Base-by-base conservation (phyloP, 2,888 invertebrate genomes). In the Pseudolycoriella hygida region DNA sequence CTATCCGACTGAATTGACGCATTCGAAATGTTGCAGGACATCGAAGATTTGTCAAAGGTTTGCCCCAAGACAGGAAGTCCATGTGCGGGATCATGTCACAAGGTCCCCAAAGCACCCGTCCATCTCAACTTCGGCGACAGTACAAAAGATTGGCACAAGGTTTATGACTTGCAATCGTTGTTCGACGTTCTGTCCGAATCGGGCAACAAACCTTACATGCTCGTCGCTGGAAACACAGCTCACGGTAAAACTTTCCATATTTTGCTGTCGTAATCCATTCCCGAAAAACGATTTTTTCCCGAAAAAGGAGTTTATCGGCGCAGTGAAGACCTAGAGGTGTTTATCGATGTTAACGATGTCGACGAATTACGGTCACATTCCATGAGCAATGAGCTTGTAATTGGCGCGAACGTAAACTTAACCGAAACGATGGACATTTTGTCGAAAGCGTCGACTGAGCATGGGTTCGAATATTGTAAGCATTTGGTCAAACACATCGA, bases 211-310 rank as follows among this genome's bases (percentile, higher is more conserved):
- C 65, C 62, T 17, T 80, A 77, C 53, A 67, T 72, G 52, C 57
- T 85, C 1, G 71, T 83, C 3, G 78, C 77, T 17, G 85, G 85
- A 18, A 83, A 84, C 56, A 84, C 84, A 2, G 81, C 78, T 3
- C 74, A 73, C 62, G 85, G 45, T 45, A 45, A 31, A 2, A 5
- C 20, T 19, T 14, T 43, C 11, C 8, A 14, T 37, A 34, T 11
- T 17, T 40, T 11, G 11, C 15, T 15, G 32, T 4, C 32, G 12
- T 11, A 37, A 44, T 59, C 60, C 2, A 54, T 70, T 70, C 3
- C 12, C 18, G 12, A 20, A 15, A 2, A 11, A 37, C 12, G 14
- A 14, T 4, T 25, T 44, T 37, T 37, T 14, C 38, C 5, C 25
- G 25, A 25, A 25, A 12, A 3, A 44, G 45, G 71, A 20, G 68